Conservation (phyloP, 1,140 invertebrate genomes). For the Camponotus pennsylvanicus region DNA sequence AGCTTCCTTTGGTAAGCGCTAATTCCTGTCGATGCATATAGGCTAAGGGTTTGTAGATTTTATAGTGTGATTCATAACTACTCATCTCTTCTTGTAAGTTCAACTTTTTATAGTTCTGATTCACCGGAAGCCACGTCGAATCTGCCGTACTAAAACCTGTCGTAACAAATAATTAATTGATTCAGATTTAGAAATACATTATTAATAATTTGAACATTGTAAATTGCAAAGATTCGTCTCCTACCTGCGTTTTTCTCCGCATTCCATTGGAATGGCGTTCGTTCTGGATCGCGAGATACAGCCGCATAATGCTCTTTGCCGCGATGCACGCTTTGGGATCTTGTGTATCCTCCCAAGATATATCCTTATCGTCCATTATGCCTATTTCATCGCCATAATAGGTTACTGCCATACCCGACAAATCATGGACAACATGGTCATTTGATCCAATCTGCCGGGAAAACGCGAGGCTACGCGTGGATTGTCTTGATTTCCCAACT, state of each 20-base stretch:
- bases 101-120: conserved; percentile 87
- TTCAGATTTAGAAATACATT: neutral
- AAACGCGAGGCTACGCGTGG: conserved; percentile 89
- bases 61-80: conserved; percentile 84
- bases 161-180: neutral
- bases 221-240: neutral
- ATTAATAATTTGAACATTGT: neutral
- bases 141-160: conserved; percentile 87
- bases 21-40: conserved; percentile 78
- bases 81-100: conserved; percentile 86
- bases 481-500: conserved; percentile 91
- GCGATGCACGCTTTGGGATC: conserved; percentile 88
- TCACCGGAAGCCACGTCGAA: conserved; percentile 89
- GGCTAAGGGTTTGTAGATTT: conserved; percentile 85
- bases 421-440: conserved; percentile 91
- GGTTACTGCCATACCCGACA: conserved; percentile 92
- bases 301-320: conserved; percentile 85
- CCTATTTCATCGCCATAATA: conserved; percentile 95
- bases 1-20: conserved; percentile 82
- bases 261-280: conserved; percentile 93
- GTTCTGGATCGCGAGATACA: conserved; percentile 88
- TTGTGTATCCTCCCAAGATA: conserved; percentile 87
- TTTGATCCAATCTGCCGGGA: conserved; percentile 89
- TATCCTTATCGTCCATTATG: conserved; percentile 89
- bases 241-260: conserved; percentile 87